phyloP scores from a whole-genome alignment of 2,113 vertebrate species.

The Salvelinus sp. region DNA sequence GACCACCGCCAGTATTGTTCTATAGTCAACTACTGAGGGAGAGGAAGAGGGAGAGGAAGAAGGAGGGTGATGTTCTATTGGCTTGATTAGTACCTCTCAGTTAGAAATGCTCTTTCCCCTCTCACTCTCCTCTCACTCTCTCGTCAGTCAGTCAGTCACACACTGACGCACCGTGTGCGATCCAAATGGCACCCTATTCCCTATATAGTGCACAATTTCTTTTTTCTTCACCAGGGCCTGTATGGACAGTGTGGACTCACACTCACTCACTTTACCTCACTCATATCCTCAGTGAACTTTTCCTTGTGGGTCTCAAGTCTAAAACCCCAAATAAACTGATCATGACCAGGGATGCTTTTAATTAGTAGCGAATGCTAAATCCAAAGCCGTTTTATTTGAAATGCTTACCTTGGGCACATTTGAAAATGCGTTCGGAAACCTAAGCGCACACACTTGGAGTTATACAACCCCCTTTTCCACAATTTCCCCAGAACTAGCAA shows the following conservation, averaged over 20 bases:
- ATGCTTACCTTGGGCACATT: slow-evolving; percentile 36
- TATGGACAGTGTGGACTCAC: neutral
- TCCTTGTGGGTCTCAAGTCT: neutral
- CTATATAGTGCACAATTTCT: slow-evolving; percentile 3
- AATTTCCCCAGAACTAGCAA: slow-evolving; percentile 30
- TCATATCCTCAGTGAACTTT: neutral
- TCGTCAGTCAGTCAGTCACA: no score
- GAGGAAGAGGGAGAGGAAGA: no score
- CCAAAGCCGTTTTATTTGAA: slow-evolving; percentile 37
- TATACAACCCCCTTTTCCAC: slow-evolving; percentile 34
- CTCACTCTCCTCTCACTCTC: no score
- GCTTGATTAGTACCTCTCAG: neutral
- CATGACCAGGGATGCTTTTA: slow-evolving; percentile 20
- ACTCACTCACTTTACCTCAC: neutral
- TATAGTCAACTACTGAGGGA: neutral
- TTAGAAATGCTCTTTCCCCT: neutral
- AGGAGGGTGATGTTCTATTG: neutral
- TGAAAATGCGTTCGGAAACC: slow-evolving; percentile 41
- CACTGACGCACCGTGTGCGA: no score
- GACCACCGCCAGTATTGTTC: slow-evolving; percentile 22
- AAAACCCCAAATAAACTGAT: neutral
- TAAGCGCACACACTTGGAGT: slow-evolving; percentile 29
- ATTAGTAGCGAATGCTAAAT: slow-evolving; percentile 31
- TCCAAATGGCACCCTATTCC: neutral
- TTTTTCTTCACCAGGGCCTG: no score